Evolutionary conservation across 2,113 vertebrate species (phyloP).

Genomic region (Mesitornis unicolor): DNA sequence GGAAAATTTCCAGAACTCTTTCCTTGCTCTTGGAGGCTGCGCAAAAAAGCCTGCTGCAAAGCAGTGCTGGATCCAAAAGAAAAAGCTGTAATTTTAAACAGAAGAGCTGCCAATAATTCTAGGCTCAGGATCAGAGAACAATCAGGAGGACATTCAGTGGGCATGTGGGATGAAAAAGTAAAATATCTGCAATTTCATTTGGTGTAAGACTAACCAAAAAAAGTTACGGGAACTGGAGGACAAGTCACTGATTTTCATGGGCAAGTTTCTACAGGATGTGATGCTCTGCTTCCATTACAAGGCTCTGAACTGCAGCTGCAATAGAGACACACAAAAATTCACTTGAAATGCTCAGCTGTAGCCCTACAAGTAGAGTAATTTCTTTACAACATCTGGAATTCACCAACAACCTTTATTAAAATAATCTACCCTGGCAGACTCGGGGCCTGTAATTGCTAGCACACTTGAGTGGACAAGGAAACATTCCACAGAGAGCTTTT

Average conservation of each 20-base stretch:
- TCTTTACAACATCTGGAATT: background rate
- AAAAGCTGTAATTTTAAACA: background rate
- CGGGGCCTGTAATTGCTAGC: background rate
- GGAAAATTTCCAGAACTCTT: background rate
- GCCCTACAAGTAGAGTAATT: background rate
- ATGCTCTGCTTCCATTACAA: background rate
- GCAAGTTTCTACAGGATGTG: background rate
- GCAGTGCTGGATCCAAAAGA: background rate
- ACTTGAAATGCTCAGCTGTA: background rate
- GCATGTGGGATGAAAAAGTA: background rate
- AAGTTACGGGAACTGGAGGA: background rate
- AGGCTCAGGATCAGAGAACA: background rate
- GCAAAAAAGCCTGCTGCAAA: background rate
- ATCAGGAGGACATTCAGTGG: background rate
- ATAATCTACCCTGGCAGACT: background rate
- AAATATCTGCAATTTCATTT: background rate
- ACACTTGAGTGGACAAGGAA: constrained; percentile 35
- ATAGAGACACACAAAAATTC: background rate
- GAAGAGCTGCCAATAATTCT: background rate
- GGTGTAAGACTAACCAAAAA: background rate
- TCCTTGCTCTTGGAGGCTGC: background rate
- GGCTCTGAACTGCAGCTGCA: background rate
- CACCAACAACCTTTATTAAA: constrained; percentile 9
- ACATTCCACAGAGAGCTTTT: constrained; percentile 2
- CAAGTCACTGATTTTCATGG: background rate